phyloP scores from a whole-genome alignment of 2,113 vertebrate species.

The Brachyistius frenatus region DNA sequence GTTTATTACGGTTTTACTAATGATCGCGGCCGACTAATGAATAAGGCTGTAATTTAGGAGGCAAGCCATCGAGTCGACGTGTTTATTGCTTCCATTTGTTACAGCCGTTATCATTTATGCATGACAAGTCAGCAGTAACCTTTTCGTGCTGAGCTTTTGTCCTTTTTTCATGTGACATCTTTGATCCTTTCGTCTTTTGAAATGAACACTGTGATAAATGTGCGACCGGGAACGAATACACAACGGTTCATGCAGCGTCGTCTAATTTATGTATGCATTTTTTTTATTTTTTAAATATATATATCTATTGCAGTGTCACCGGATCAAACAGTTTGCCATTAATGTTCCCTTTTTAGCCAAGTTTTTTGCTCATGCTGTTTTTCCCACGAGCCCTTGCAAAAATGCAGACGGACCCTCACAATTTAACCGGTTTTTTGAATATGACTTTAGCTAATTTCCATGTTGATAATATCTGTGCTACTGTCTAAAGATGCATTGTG shows the following conservation, averaged over 20 bases:
- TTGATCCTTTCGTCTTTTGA: conserved; percentile 57
- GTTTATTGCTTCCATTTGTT: conserved; percentile 79
- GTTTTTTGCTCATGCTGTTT: conserved; percentile 34
- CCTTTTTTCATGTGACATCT: conserved; percentile 50
- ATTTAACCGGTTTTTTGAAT: conserved; percentile 53
- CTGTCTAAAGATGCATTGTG: conserved; percentile 63
- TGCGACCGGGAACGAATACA: conserved; percentile 48
- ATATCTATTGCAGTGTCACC: background rate
- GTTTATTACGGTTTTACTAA: conserved; percentile 74
- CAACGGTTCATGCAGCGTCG: conserved; percentile 20
- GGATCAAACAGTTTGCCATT: conserved; percentile 10
- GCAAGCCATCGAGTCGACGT: conserved; percentile 79
- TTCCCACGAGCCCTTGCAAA: conserved; percentile 61
- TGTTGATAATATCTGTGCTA: conserved; percentile 43
- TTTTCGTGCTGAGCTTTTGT: conserved; percentile 69
- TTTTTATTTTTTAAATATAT: background rate
- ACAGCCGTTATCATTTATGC: conserved; percentile 72
- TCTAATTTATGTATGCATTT: conserved; percentile 38
- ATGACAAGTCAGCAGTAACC: conserved; percentile 76
- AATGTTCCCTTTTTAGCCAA: conserved; percentile 22
- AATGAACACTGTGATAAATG: conserved; percentile 82
- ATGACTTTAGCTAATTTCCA: conserved; percentile 39
- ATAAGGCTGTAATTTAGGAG: conserved; percentile 81
- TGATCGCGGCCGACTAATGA: conserved; percentile 71
- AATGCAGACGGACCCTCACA: conserved; percentile 52